Base-by-base conservation (phyloP, 2,113 vertebrate species). In the Indicator maculatus region DNA sequence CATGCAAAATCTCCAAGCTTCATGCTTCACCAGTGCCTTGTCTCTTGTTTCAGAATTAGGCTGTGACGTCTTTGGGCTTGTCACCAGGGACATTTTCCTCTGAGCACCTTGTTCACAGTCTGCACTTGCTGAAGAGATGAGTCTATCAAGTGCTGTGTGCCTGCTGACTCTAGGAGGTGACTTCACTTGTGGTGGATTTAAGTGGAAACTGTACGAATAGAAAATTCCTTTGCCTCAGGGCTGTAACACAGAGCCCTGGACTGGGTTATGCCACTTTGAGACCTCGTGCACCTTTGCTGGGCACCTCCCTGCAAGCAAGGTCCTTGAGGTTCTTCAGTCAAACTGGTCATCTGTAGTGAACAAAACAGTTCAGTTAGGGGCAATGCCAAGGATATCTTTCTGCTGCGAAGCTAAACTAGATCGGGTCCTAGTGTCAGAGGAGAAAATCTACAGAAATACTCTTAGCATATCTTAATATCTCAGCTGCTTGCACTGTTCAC, bases 81-180 rank as follows among this genome's bases (percentile, higher is more conserved):
- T 59, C 77, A 52, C 16, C 70, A 65, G 70, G 28, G 23, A 4
- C 24, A 4, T 53, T 53, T 45, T 73, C 28, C 13, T 50, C 72
- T 44, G 52, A 61, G 30, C 47, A n/a, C 28, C 23, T 16, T 16
- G 23, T 76, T 65, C 50, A 60, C 67, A 86, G 61, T 50, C 52
- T 4, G 7, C 1, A 1, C 20, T 27, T 80, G 58, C 64, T 44
- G 55, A 58, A 81, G 28, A 69, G 17, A 24, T 59, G n/a, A 45
- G 65, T 31, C 26, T 26, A 23, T 47, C 0, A 4, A n/a, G 47
- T 13, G 27, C 41, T 58, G 30, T 0, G 0, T 70, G 41, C 27
- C 41, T 69, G 65, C 52, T 58, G 44, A 10, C 38, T 41, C 27
- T 31, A 36, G 53, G 73, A 83, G 47, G 13, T n/a, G 53, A 28